Evolutionary conservation across 2,888 invertebrate species (phyloP).

Genomic region (Leptopterna dolabrata): DNA sequence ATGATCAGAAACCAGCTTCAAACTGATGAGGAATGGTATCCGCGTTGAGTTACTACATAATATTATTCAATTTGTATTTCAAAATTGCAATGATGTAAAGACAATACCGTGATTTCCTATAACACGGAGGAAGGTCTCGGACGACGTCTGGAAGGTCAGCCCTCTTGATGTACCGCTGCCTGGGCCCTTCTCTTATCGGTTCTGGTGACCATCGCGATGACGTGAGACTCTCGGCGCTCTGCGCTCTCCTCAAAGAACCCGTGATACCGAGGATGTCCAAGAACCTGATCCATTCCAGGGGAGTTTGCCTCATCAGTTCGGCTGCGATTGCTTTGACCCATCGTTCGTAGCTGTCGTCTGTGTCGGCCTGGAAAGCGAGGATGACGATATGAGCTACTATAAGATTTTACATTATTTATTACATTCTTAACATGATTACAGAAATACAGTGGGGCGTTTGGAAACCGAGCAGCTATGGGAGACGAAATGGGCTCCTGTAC

Average conservation of each 20-base stretch:
- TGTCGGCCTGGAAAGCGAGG: constrained; percentile 74
- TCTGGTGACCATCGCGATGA: constrained; percentile 35
- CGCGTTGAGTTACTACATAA: no score
- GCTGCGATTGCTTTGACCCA: constrained; percentile 82
- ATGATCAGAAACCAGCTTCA: no score
- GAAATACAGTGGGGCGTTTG: no score
- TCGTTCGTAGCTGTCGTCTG: constrained; percentile 76
- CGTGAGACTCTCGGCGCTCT: constrained; percentile 59
- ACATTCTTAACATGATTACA: no score
- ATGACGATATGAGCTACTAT: constrained; percentile 62
- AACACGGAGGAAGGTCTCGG: constrained; percentile 66
- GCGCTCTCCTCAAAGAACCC: constrained; percentile 55
- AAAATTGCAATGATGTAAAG: no score
- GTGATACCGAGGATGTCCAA: constrained; percentile 78
- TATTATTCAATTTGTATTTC: no score
- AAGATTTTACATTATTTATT: constrained; percentile 44
- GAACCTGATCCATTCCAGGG: constrained; percentile 67
- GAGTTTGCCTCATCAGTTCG: constrained; percentile 80
- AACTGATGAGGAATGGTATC: no score
- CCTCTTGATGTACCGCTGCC: constrained; percentile 41
- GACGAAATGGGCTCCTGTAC: no score
- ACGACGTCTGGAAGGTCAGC: constrained; percentile 59
- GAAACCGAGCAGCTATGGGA: no score
- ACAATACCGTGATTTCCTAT: constrained; percentile 68
- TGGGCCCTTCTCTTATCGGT: constrained; percentile 3